Evolutionary conservation across 2,888 invertebrate species (phyloP).

Genomic region (Oscheius sp.): DNA sequence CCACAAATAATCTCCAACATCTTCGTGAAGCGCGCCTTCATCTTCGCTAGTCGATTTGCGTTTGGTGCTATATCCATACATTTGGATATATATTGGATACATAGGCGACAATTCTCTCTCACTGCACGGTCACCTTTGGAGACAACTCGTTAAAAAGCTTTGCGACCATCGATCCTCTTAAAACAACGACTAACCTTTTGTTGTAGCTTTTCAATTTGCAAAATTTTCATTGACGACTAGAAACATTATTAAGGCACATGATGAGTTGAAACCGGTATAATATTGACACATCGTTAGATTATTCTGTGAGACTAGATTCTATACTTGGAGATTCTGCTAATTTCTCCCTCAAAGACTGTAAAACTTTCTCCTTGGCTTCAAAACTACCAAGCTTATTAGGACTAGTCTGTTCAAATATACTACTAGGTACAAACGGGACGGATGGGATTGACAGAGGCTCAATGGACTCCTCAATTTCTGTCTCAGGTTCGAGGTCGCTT

Average conservation of each 20-base stretch:
- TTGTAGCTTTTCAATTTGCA: too few relatives aligned
- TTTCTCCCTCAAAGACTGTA: slow-evolving; percentile 54
- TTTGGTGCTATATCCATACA: too few relatives aligned
- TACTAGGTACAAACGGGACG: slow-evolving; percentile 47
- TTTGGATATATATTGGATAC: too few relatives aligned
- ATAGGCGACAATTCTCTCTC: too few relatives aligned
- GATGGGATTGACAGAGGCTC: slow-evolving; percentile 36
- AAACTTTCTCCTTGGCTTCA: slow-evolving; percentile 55
- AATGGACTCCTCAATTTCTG: neutral
- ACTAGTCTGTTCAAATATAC: slow-evolving; percentile 41
- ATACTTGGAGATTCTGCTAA: slow-evolving; percentile 15
- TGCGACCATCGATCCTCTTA: too few relatives aligned
- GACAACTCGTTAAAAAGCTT: too few relatives aligned
- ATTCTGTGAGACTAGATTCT: slow-evolving; percentile 23
- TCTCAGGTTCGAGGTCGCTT: slow-evolving; percentile 22
- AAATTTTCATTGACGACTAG: too few relatives aligned
- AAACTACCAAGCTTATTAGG: slow-evolving; percentile 45
- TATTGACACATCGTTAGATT: neutral
- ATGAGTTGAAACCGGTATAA: neutral
- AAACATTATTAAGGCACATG: neutral
- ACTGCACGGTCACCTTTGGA: too few relatives aligned
- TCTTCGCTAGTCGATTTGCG: too few relatives aligned
- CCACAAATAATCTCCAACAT: too few relatives aligned
- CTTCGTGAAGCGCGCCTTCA: too few relatives aligned
- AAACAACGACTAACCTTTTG: too few relatives aligned